Evolutionary conservation across 2,113 vertebrate genomes (phyloP), one percentile per base, ranked within the genome.

Genomic region (Empidonax traillii): DNA sequence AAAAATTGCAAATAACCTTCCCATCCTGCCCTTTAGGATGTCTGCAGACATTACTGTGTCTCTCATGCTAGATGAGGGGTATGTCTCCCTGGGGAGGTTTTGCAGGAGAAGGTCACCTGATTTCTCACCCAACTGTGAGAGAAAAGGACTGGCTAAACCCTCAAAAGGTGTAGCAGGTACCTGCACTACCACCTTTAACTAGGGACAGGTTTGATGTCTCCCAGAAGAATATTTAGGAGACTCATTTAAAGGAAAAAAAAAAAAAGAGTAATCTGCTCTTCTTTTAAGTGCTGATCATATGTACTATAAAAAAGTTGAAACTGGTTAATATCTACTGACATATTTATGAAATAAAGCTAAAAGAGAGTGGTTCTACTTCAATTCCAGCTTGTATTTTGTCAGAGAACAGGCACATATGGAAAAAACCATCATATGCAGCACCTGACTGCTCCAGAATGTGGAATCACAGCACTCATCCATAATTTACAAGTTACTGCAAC

Each of bases 391-490:
- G 18, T 33, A 47, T 94, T 92, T 92, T 76, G 39, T 41, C 71
- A 75, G 47, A 35, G 51, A 91, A 74, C 9, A 87, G 69, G 52
- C 37, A 91, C 51, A 35, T 39, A 4, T 39, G 61, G 87, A 81
- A 92, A 73, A 69, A 72, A 85, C 73, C 44, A 75, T 91, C 58
- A 19, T 37, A 23, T 41, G 33, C 90, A 91, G 74, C 92, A 89
- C 85, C 90, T 76, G 85, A 44, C 81, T 85, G 87, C 71, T 89
- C 47, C 62, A 93, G 92, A 95, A 85, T 85, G 74, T 52, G 73
- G 81, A 94, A 91, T 95, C 95, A 87, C 52, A 85, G 92, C 87
- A 7, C 37, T 79, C 90, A 82, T 96, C 78, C 85, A 83, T 94
- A 85, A 96, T 96, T 94, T 61, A 94, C 1, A 0, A 80, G 62